Conservation (phyloP, 2,888 invertebrate genomes). For the Liodrosophila aerea region DNA sequence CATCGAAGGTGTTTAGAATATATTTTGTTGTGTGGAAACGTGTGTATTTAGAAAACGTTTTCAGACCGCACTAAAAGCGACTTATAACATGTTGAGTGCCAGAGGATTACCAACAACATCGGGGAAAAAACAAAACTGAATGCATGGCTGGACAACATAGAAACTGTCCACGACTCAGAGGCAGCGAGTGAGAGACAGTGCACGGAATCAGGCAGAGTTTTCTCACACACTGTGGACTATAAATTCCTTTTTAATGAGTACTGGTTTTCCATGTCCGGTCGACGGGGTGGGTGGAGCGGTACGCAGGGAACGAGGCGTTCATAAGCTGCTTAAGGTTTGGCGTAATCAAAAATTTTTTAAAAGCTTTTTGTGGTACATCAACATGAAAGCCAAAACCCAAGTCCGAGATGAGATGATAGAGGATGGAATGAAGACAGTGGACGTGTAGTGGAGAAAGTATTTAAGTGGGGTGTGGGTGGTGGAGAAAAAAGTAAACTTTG, state of each 20-base stretch:
- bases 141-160: constrained; percentile 29
- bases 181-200: background rate
- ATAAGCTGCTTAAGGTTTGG: constrained; percentile 79
- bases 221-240: constrained; percentile 32
- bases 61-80: constrained; percentile 78
- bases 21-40: constrained; percentile 9
- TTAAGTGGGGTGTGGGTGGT: constrained; percentile 5
- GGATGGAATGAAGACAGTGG: constrained; percentile 2
- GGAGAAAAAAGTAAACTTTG: constrained; percentile 52
- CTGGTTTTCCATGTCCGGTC: constrained; percentile 45
- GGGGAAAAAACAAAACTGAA: constrained; percentile 29
- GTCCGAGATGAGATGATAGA: constrained; percentile 24
- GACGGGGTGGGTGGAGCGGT: background rate
- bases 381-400: constrained; percentile 54
- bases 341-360: constrained; percentile 78
- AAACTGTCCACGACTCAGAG: constrained; percentile 44
- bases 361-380: constrained; percentile 76
- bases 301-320: constrained; percentile 32
- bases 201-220: constrained; percentile 4
- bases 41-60: constrained; percentile 66
- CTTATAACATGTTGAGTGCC: constrained; percentile 79
- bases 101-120: constrained; percentile 65
- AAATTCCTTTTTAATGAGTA: constrained; percentile 79
- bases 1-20: constrained; percentile 1
- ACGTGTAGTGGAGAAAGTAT: background rate